Evolutionary conservation across 2,888 invertebrate species (phyloP).

Genomic region (Hecatera dysodea): DNA sequence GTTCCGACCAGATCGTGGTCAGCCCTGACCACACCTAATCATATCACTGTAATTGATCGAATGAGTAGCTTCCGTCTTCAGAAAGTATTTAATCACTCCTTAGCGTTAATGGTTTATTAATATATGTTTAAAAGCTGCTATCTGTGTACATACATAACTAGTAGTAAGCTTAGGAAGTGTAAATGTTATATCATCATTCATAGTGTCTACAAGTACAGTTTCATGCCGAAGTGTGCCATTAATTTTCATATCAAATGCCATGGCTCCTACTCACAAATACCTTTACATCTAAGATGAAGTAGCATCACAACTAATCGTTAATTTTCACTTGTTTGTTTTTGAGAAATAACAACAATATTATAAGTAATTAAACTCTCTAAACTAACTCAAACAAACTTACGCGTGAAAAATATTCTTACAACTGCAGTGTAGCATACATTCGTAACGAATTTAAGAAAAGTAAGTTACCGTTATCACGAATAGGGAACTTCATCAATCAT

Average conservation of each 20-base stretch:
- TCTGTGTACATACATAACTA: neutral
- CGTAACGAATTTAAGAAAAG: neutral
- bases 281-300: neutral
- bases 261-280: neutral
- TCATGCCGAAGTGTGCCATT: neutral
- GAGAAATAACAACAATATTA: constrained; percentile 2
- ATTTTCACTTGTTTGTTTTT: neutral
- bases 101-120: constrained; percentile 28
- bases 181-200: constrained; percentile 1
- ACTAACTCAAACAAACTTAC: neutral
- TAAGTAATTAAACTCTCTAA: neutral
- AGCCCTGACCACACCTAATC: constrained; percentile 36
- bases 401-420: neutral
- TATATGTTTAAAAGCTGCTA: constrained; percentile 6
- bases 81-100: constrained; percentile 35
- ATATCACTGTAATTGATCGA: constrained; percentile 47
- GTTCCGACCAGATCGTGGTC: constrained; percentile 23
- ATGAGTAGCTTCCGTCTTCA: constrained; percentile 48
- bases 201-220: constrained; percentile 17
- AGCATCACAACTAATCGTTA: neutral
- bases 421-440: neutral
- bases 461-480: neutral
- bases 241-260: neutral
- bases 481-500: constrained; percentile 3
- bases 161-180: neutral